These are phyloP conservation scores for Potorous gilbertii DNA, from an alignment of 2,797 vertebrate species.

Conservation along the genomic window DNA sequence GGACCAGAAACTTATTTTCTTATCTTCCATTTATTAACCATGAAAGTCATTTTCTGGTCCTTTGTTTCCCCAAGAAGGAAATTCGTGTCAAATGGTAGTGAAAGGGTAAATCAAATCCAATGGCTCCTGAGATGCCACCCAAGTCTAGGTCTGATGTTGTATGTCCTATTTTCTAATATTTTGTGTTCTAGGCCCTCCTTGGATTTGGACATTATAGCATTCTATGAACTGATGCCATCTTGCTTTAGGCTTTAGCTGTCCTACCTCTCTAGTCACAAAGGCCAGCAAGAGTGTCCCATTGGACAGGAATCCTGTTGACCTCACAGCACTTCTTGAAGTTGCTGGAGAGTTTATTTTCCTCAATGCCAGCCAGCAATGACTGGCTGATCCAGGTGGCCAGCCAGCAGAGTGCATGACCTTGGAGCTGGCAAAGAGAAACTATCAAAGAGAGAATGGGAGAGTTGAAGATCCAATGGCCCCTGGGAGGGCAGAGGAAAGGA, in stretches of 20 bases:
- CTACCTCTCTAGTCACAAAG: not conserved
- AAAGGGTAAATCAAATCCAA: not conserved
- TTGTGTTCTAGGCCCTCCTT: not conserved
- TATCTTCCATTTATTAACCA: not conserved
- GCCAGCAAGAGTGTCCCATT: not conserved
- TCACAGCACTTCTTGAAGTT: not conserved
- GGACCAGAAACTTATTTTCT: not conserved
- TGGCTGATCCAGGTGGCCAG: not conserved
- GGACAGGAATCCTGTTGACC: not conserved
- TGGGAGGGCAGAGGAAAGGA: not conserved
- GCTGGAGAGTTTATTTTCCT: not conserved
- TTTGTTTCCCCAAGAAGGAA: not conserved
- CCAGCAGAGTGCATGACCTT: not conserved
- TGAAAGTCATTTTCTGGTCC: not conserved
- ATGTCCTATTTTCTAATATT: not conserved
- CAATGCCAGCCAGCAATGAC: not conserved
- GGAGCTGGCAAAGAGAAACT: not conserved
- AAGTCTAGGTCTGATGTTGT: not conserved
- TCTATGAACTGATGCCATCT: not conserved
- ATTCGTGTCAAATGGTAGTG: not conserved
- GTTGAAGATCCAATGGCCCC: not conserved
- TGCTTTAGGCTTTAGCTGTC: not conserved
- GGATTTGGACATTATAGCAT: not conserved
- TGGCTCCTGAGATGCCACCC: not conserved
- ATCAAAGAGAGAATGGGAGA: not conserved